Base-by-base conservation (phyloP, 2,113 vertebrate species). In the Dipodomys spectabilis region DNA sequence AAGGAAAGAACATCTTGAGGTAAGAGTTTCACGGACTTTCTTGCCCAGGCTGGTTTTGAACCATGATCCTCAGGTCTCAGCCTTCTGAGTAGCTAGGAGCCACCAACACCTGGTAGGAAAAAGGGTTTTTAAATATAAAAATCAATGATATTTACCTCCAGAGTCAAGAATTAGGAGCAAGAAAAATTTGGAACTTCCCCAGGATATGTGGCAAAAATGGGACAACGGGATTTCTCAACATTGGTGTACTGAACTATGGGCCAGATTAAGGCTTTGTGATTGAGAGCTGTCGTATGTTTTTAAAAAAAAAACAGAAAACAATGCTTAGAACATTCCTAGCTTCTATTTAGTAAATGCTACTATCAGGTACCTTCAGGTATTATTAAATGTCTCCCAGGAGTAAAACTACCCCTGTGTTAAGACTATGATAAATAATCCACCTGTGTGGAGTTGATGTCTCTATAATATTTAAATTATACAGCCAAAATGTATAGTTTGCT, bases 1-100 rank as follows among this genome's bases (percentile, higher is more conserved):
- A 87, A 88, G 53, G 57, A 94, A 84, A 93, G 23, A 49, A 57
- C 75, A 83, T 88, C 89, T 87, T 90, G 79, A 86, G 39, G 39
- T 39, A 39, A 39, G 39, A 39, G 39, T 39, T 39, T 39, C 39
- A 39, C 1, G 39, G 39, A 39, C 39, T 39, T 39, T 39, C 39
- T 39, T 39, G 39, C 39, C 39, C 5, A 39, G 39, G 39, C 5
- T 39, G 39, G 39, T 39, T 39, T 39, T 39, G 39, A 39, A 39
- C 39, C 39, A 39, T 39, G 39, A 39, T 39, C 39, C 39, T 39
- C 39, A 39, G 39, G 39, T 39, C 39, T 39, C 39, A 39, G 39
- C 39, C 3, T 39, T 39, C 39, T 39, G 39, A 39, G 39, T 39
- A 39, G 39, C 39, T 39, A 39, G 39, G 39, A 39, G 39, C 39